Conservation (phyloP, 2,797 vertebrate genomes). For the Zonotrichia albicollis region DNA sequence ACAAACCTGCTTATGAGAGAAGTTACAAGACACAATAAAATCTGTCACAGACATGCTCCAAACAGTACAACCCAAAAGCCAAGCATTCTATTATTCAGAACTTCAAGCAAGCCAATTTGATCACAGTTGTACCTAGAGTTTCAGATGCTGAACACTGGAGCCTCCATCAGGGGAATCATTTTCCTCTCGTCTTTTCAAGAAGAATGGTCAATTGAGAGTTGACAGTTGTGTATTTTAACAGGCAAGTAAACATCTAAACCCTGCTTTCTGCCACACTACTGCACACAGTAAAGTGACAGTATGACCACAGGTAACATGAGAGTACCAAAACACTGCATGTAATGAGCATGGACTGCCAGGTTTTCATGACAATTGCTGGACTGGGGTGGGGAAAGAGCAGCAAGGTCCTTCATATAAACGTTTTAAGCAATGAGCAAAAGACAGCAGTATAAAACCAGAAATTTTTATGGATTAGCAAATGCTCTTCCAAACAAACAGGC, state of each 20-base stretch:
- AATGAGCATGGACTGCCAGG: slow-evolving; percentile 45
- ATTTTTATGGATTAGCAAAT: background rate
- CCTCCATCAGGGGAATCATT: background rate
- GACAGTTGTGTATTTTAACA: slow-evolving; percentile 54
- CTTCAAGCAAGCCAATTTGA: slow-evolving; percentile 2
- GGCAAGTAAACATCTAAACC: slow-evolving; percentile 31
- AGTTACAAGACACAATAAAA: slow-evolving; percentile 32
- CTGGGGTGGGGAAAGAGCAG: slow-evolving; percentile 5
- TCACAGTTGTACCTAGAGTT: slow-evolving; percentile 17
- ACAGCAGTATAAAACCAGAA: slow-evolving; percentile 4
- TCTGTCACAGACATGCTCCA: slow-evolving; percentile 43
- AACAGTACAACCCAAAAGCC: slow-evolving; percentile 45
- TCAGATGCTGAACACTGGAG: slow-evolving; percentile 25
- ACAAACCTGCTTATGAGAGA: slow-evolving; percentile 51
- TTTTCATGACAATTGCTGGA: slow-evolving; percentile 40
- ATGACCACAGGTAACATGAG: slow-evolving; percentile 11
- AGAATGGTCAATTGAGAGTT: slow-evolving; percentile 37
- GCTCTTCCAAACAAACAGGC: background rate
- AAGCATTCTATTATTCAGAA: slow-evolving; percentile 42
- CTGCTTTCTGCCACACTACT: slow-evolving; percentile 17
- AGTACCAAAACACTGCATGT: slow-evolving; percentile 29
- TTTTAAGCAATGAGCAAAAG: slow-evolving; percentile 37
- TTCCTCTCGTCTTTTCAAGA: background rate
- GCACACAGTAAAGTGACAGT: slow-evolving; percentile 43
- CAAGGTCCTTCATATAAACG: background rate